phyloP scores from a whole-genome alignment of 2,888 invertebrate species.

The Melieria omissa region DNA sequence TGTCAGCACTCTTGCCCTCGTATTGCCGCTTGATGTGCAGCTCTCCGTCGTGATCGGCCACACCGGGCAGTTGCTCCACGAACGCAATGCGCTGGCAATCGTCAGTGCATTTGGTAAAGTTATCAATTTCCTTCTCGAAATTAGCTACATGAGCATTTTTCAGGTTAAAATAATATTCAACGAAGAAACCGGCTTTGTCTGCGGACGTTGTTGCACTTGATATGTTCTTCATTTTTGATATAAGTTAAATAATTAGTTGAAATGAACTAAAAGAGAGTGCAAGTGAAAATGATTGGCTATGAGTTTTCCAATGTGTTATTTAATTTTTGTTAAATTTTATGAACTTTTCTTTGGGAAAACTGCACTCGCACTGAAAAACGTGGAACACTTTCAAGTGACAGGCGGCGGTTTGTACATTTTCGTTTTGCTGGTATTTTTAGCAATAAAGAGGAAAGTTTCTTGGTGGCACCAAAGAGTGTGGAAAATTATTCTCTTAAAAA shows the following conservation, averaged over 20 bases:
- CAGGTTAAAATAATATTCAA: conserved; percentile 73
- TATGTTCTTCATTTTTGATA: not conserved
- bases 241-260: not conserved
- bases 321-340: not conserved
- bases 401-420: not conserved
- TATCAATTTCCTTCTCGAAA: conserved; percentile 71
- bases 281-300: no score
- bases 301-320: no score
- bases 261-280: no score
- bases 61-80: conserved; percentile 69
- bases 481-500: not conserved
- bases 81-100: conserved; percentile 76
- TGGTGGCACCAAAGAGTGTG: not conserved
- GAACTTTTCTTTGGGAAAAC: conserved; percentile 34
- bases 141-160: conserved; percentile 67
- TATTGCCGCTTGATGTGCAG: conserved; percentile 69
- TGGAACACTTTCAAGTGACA: conserved; percentile 26
- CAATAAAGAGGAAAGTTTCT: not conserved
- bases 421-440: conserved; percentile 21
- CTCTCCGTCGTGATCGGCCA: conserved; percentile 67
- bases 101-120: conserved; percentile 72
- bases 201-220: conserved; percentile 5
- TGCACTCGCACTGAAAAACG: conserved; percentile 33
- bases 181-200: conserved; percentile 69
- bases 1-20: conserved; percentile 69